phyloP scores from a whole-genome alignment of 2,888 invertebrate species.

The Hydraecia micacea region DNA sequence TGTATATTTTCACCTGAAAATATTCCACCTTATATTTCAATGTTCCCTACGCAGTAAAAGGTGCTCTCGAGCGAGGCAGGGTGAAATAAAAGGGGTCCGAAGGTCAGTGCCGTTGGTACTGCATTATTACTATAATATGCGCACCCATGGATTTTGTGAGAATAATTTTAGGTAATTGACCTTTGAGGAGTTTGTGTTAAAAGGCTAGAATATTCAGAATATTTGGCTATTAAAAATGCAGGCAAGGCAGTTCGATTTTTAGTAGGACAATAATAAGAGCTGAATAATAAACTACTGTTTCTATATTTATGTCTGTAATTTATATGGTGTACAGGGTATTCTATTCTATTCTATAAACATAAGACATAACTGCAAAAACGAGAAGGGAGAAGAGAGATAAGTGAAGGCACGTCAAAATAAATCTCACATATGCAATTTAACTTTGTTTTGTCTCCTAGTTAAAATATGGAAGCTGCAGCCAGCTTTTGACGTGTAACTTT shows the following conservation, averaged over 20 bases:
- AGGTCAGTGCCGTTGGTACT: slow-evolving; percentile 50
- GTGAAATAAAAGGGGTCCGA: slow-evolving; percentile 56
- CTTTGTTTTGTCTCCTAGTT: background rate
- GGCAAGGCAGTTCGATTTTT: background rate
- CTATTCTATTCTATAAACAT: too few relatives aligned
- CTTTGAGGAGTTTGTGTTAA: slow-evolving; percentile 8
- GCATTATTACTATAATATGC: slow-evolving; percentile 43
- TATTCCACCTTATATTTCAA: background rate
- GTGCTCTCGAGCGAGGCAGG: slow-evolving; percentile 39
- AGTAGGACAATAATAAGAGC: too few relatives aligned
- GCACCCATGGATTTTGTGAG: slow-evolving; percentile 29
- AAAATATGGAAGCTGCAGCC: background rate
- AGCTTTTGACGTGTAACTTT: background rate
- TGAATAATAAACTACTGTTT: too few relatives aligned
- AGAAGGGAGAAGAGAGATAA: background rate
- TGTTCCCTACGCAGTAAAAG: slow-evolving; percentile 31
- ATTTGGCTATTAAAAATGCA: background rate
- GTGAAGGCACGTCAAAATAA: background rate
- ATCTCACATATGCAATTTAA: background rate
- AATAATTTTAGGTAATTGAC: slow-evolving; percentile 49
- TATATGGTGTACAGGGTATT: too few relatives aligned
- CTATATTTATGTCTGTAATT: too few relatives aligned
- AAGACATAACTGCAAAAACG: accelerated
- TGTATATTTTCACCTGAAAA: slow-evolving; percentile 3
- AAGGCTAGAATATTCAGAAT: background rate